Percentiles rank a stretch among this genome's conserved stretches.
Conservation (phyloP, 2,888 invertebrate genomes). For the Phaedon cochleariae region DNA sequence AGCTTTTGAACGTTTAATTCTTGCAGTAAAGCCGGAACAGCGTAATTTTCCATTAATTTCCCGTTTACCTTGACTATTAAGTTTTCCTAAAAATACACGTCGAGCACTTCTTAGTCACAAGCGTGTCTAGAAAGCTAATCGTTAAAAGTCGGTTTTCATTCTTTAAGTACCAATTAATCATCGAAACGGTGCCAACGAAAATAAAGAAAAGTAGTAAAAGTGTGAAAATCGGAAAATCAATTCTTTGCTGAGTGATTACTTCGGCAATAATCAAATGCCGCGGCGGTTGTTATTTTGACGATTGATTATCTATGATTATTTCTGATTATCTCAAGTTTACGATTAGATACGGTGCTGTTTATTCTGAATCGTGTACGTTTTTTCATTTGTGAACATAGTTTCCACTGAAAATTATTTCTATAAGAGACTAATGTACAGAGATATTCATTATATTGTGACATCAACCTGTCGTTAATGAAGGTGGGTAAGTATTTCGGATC, state of each 20-base stretch:
- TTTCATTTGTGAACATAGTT: too few relatives aligned
- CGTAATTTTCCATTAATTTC: background rate
- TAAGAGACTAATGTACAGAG: too few relatives aligned
- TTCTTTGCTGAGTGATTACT: conserved; percentile 15
- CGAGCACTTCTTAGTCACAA: background rate
- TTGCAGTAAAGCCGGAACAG: background rate
- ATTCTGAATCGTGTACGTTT: background rate
- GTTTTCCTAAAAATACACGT: background rate
- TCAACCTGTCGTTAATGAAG: too few relatives aligned
- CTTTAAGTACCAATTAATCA: conserved; percentile 33
- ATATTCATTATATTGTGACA: too few relatives aligned
- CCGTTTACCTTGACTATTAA: background rate
- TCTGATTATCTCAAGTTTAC: too few relatives aligned
- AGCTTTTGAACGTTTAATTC: background rate
- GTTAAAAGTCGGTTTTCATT: conserved; percentile 24
- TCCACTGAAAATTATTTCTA: too few relatives aligned
- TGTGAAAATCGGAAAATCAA: conserved; percentile 8
- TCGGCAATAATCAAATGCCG: background rate
- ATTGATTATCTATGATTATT: background rate
- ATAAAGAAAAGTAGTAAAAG: conserved; percentile 14
- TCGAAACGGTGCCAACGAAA: conserved; percentile 24
- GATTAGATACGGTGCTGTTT: background rate
- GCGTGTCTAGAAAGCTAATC: conserved; percentile 8
- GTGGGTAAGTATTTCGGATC: too few relatives aligned
- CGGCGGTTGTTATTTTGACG: background rate